A percentile compares a stretch with the other conserved stretches of the same genome.
These are phyloP conservation scores for Ophraella communa DNA, from an alignment of 2,888 invertebrate genomes.

Conservation along the genomic window DNA sequence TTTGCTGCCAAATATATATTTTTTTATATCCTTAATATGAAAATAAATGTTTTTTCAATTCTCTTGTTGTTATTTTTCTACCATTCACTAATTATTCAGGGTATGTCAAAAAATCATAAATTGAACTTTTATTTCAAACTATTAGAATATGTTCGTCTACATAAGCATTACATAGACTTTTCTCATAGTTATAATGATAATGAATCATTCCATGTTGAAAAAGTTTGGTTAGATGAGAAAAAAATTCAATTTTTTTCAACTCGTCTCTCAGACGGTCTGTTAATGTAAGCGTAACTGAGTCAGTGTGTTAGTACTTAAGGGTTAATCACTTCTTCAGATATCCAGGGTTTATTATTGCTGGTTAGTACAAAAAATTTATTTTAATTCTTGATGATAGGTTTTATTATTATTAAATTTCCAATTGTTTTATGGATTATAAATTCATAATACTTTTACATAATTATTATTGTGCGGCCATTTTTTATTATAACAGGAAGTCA, in stretches of 20 bases:
- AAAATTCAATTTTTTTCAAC: background rate
- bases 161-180: slow-evolving; percentile 4
- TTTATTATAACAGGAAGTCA: too few species aligned
- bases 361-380: too few species aligned
- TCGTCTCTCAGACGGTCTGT: slow-evolving; percentile 3
- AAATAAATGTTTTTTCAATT: slow-evolving; percentile 20
- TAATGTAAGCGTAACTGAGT: background rate
- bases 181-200: slow-evolving; percentile 1
- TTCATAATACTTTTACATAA: too few species aligned
- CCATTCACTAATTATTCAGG: too few species aligned
- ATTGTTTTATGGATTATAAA: too few species aligned
- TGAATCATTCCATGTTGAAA: slow-evolving; percentile 6
- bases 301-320: background rate
- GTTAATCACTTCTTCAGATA: too few species aligned
- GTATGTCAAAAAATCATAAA: too few species aligned
- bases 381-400: too few species aligned
- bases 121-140: background rate
- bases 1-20: background rate
- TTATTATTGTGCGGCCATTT: too few species aligned
- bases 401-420: too few species aligned
- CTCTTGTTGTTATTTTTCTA: background rate
- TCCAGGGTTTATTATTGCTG: too few species aligned
- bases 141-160: background rate
- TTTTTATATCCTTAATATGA: slow-evolving; percentile 20
- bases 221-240: background rate